phyloP scores from a whole-genome alignment of 2,888 invertebrate genomes.

The Bellardia pandia region DNA sequence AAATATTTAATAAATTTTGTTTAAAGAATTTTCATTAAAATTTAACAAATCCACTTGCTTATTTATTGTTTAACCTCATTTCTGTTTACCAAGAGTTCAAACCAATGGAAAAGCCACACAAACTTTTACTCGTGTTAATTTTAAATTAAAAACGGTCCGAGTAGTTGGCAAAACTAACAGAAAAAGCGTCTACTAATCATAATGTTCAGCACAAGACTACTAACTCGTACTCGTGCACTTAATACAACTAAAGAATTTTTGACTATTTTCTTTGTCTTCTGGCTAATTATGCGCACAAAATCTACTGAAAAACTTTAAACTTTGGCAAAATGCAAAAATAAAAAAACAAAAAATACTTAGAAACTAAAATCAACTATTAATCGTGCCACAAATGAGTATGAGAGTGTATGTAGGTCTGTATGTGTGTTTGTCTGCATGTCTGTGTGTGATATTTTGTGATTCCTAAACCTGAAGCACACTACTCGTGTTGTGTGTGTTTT shows the following conservation, averaged over 20 bases:
- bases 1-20: too few species aligned
- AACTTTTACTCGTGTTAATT: conserved; percentile 44
- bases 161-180: neutral
- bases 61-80: neutral
- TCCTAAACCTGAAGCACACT: neutral
- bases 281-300: conserved; percentile 67
- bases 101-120: neutral
- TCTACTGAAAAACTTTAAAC: conserved; percentile 67
- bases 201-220: conserved; percentile 14
- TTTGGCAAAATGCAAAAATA: neutral
- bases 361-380: conserved; percentile 59
- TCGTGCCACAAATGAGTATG: conserved; percentile 43
- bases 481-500: neutral
- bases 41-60: too few species aligned
- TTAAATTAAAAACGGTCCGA: conserved; percentile 48
- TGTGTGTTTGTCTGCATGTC: too few species aligned
- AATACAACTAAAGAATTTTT: neutral
- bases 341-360: conserved; percentile 14
- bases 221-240: neutral
- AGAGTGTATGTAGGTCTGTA: neutral
- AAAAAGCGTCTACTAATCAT: conserved; percentile 8
- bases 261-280: conserved; percentile 37
- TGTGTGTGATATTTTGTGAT: too few species aligned
- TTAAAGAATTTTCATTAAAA: too few species aligned
- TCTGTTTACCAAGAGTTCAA: neutral